phyloP scores from a whole-genome alignment of 1,140 invertebrate species.

The Drosophila miranda region DNA sequence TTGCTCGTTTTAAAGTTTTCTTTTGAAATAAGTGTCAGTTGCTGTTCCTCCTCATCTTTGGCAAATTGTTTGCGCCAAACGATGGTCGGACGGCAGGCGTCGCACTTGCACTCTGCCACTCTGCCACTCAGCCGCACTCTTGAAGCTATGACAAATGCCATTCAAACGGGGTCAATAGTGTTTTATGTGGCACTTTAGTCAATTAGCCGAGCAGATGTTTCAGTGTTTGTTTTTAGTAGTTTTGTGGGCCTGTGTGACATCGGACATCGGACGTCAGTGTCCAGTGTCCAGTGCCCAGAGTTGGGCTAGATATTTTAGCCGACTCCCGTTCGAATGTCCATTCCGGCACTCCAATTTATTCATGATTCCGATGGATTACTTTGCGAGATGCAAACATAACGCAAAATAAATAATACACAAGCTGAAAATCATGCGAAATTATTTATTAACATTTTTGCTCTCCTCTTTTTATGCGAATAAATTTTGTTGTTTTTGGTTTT shows the following conservation, averaged over 20 bases:
- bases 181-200: constrained; percentile 70
- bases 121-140: constrained; percentile 8
- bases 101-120: background rate
- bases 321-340: background rate
- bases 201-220: constrained; percentile 72
- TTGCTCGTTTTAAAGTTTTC: constrained; percentile 11
- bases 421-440: constrained; percentile 53
- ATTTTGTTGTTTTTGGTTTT: background rate
- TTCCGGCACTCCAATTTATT: constrained; percentile 21
- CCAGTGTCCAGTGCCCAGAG: background rate
- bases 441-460: constrained; percentile 58
- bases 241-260: constrained; percentile 24
- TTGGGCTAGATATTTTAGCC: constrained; percentile 10
- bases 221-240: constrained; percentile 37
- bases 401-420: constrained; percentile 34
- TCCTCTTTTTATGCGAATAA: background rate
- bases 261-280: background rate
- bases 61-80: too few relatives aligned
- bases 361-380: constrained; percentile 45
- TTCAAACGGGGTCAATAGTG: constrained; percentile 63
- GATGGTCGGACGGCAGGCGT: background rate
- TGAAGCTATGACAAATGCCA: constrained; percentile 47
- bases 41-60: too few relatives aligned
- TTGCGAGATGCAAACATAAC: constrained; percentile 26
- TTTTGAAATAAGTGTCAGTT: background rate